Conservation (phyloP, 2,113 vertebrate species). For the Misgurnus mizolepis region DNA sequence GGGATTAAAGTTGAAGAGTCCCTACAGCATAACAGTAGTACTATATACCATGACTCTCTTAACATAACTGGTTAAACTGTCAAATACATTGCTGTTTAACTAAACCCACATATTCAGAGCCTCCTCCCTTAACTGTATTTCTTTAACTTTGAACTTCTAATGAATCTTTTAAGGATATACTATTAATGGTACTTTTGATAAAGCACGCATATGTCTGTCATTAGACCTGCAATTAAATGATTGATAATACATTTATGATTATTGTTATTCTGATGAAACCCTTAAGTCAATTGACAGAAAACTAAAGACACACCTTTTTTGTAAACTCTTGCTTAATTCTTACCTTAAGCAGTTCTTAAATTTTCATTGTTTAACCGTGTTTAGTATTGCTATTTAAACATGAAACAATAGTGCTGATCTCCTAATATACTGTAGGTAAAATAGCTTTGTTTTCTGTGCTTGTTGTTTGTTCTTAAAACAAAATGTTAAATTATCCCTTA, state of each 20-base stretch:
- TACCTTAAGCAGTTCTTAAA: too few relatives aligned
- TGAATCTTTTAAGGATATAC: not conserved
- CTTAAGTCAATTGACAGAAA: too few relatives aligned
- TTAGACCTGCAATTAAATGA: not conserved
- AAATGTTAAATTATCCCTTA: too few relatives aligned
- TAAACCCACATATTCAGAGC: not conserved
- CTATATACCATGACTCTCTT: conserved; percentile 26
- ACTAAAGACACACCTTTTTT: too few relatives aligned
- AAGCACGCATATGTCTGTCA: not conserved
- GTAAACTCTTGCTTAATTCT: too few relatives aligned
- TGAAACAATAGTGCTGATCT: too few relatives aligned
- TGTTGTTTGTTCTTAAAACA: too few relatives aligned
- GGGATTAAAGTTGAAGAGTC: conserved; percentile 33
- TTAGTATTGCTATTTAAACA: too few relatives aligned
- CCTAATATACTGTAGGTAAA: too few relatives aligned
- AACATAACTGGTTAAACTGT: conserved; percentile 8
- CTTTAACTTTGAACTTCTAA: not conserved
- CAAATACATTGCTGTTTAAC: not conserved
- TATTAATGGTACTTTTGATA: not conserved
- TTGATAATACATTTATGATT: not conserved
- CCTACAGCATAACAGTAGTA: conserved; percentile 37
- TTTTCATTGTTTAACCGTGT: too few relatives aligned
- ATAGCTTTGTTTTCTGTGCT: too few relatives aligned
- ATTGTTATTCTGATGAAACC: not conserved
- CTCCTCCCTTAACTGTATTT: not conserved